These are phyloP conservation scores for Caenorhabditis plicata DNA, from an alignment of 2,888 invertebrate species.

Conservation along the genomic window DNA sequence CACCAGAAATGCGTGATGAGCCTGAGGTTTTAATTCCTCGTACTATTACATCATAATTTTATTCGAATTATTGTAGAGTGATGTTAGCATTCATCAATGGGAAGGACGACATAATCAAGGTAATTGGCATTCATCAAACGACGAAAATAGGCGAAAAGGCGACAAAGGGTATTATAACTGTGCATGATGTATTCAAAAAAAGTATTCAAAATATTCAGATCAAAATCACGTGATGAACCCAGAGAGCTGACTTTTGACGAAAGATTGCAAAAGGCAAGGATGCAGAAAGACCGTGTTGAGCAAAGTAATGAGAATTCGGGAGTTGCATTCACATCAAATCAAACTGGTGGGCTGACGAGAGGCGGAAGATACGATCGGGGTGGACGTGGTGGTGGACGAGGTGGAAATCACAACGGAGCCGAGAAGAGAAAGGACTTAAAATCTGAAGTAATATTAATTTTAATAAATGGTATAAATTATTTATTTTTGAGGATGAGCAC, in stretches of 20 bases:
- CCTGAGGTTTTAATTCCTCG: slow-evolving; percentile 33
- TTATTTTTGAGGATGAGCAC: too few relatives aligned
- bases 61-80: neutral
- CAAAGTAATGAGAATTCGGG: neutral
- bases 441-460: too few relatives aligned
- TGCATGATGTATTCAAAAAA: too few relatives aligned
- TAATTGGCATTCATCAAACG: neutral
- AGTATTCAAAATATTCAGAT: slow-evolving; percentile 7
- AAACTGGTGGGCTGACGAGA: neutral
- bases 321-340: neutral
- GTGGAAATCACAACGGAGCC: slow-evolving; percentile 5
- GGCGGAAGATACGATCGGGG: neutral
- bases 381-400: slow-evolving; percentile 2
- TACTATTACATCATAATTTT: neutral
- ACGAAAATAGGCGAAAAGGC: too few relatives aligned
- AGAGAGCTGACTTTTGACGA: slow-evolving; percentile 50
- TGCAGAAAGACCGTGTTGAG: slow-evolving; percentile 40
- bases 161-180: too few relatives aligned
- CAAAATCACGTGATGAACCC: slow-evolving; percentile 15
- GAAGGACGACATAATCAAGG: neutral
- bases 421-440: too few relatives aligned
- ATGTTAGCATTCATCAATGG: neutral
- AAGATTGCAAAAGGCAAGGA: slow-evolving; percentile 38
- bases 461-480: too few relatives aligned
- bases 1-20: slow-evolving; percentile 53